A percentile compares a stretch with the other conserved stretches of the same genome.
phyloP scores from a whole-genome alignment of 1,140 invertebrate genomes.

The Heliconius himera region DNA sequence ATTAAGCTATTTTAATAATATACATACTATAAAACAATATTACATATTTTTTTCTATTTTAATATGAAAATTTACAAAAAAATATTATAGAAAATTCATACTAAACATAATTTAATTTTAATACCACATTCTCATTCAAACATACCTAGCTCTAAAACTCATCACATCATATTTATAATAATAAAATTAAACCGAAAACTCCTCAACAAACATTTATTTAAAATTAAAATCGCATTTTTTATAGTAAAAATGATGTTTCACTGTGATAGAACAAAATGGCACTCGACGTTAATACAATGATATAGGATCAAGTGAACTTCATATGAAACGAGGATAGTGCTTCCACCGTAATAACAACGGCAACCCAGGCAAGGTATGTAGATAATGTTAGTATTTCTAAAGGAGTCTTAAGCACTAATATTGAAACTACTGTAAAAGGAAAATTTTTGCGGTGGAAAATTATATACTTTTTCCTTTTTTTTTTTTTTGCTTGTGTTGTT shows the following conservation, averaged over 20 bases:
- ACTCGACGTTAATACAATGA: background rate
- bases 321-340: background rate
- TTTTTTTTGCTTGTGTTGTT: background rate
- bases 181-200: background rate
- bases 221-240: background rate
- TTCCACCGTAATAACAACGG: background rate
- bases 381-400: conserved; percentile 1
- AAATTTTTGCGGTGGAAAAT: background rate
- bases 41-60: too few species aligned
- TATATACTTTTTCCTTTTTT: background rate
- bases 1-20: too few species aligned
- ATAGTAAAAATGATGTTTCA: background rate
- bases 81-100: too few species aligned
- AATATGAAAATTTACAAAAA: too few species aligned
- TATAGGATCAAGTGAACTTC: background rate
- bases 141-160: too few species aligned
- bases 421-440: background rate
- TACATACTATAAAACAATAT: too few species aligned
- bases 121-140: too few species aligned
- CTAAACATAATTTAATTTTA: too few species aligned
- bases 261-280: background rate
- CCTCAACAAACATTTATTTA: background rate
- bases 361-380: background rate
- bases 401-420: conserved; percentile 12
- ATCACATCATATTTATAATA: too few species aligned